Evolutionary conservation across 1,140 invertebrate species (phyloP).

Genomic region (Camponotus floridanus): DNA sequence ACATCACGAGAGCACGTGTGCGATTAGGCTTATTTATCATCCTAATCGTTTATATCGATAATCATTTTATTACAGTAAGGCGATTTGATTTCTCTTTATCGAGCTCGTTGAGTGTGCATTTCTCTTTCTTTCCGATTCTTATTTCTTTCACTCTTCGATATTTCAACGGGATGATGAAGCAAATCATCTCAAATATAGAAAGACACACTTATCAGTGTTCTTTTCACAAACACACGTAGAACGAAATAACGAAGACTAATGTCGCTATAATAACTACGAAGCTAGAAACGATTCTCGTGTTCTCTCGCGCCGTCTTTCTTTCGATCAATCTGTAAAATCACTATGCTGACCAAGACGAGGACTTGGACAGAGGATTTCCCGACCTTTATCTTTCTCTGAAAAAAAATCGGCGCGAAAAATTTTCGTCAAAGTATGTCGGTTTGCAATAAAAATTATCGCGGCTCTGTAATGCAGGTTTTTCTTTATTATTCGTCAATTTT

Average conservation of each 20-base stretch:
- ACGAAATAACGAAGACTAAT: conserved; percentile 60
- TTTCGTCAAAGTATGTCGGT: conserved; percentile 8
- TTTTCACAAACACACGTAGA: conserved; percentile 23
- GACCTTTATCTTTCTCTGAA: neutral
- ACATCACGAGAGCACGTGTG: conserved; percentile 72
- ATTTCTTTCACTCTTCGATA: neutral
- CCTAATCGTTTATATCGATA: conserved; percentile 46
- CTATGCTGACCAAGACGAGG: conserved; percentile 3
- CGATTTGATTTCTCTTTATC: conserved; percentile 68
- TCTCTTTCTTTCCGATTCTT: neutral
- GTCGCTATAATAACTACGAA: conserved; percentile 67
- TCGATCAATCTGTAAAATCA: conserved; percentile 18
- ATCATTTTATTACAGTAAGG: conserved; percentile 63
- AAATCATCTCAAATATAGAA: conserved; percentile 12
- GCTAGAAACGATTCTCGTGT: conserved; percentile 64
- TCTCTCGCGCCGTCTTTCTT: conserved; percentile 27
- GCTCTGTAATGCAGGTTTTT: neutral
- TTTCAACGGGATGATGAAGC: conserved; percentile 33
- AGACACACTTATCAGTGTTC: conserved; percentile 5
- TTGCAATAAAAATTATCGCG: conserved; percentile 45
- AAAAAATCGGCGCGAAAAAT: conserved; percentile 23
- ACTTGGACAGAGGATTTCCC: conserved; percentile 21
- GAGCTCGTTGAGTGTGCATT: neutral
- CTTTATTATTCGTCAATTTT: conserved; percentile 4
- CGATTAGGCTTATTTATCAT: conserved; percentile 39